These are phyloP conservation scores for Phocides pigmalion DNA, from an alignment of 1,140 invertebrate species.

Conservation along the genomic window DNA sequence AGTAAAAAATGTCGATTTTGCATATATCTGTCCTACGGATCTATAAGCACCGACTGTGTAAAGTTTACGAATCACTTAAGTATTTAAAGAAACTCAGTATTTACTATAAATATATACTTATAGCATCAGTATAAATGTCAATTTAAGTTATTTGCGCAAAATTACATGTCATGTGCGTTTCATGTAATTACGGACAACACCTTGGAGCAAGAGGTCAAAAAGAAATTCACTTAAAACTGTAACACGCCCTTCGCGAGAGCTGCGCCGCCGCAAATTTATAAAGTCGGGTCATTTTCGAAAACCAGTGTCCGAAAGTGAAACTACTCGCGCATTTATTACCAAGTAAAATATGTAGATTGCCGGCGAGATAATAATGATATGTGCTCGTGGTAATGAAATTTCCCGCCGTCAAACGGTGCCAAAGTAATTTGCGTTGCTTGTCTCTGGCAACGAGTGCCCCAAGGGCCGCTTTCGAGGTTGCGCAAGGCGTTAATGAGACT, in stretches of 20 bases:
- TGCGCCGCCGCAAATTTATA: slow-evolving; percentile 63
- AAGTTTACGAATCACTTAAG: slow-evolving; percentile 41
- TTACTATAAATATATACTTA: slow-evolving; percentile 36
- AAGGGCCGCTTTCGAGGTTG: slow-evolving; percentile 80
- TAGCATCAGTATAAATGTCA: slow-evolving; percentile 68
- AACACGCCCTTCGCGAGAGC: slow-evolving; percentile 75
- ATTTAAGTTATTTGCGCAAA: slow-evolving; percentile 74
- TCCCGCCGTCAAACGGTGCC: slow-evolving; percentile 82
- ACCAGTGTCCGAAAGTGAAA: slow-evolving; percentile 82
- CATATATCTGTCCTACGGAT: slow-evolving; percentile 19
- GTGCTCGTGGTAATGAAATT: slow-evolving; percentile 83
- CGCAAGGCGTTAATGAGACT: slow-evolving; percentile 75
- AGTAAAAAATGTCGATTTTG: slow-evolving; percentile 12
- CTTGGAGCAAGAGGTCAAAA: slow-evolving; percentile 82
- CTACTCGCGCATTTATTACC: slow-evolving; percentile 78
- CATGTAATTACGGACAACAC: slow-evolving; percentile 73
- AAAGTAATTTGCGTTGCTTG: slow-evolving; percentile 82
- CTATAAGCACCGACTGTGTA: slow-evolving; percentile 2
- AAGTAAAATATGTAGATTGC: slow-evolving; percentile 83
- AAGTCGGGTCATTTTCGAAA: slow-evolving; percentile 81
- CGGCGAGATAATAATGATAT: slow-evolving; percentile 82
- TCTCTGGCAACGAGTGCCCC: slow-evolving; percentile 73
- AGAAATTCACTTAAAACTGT: slow-evolving; percentile 83
- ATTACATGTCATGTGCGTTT: slow-evolving; percentile 68
- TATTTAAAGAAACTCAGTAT: slow-evolving; percentile 36